These are phyloP conservation scores for Anguilla japonica DNA, from an alignment of 2,113 vertebrate species.

Conservation along the genomic window DNA sequence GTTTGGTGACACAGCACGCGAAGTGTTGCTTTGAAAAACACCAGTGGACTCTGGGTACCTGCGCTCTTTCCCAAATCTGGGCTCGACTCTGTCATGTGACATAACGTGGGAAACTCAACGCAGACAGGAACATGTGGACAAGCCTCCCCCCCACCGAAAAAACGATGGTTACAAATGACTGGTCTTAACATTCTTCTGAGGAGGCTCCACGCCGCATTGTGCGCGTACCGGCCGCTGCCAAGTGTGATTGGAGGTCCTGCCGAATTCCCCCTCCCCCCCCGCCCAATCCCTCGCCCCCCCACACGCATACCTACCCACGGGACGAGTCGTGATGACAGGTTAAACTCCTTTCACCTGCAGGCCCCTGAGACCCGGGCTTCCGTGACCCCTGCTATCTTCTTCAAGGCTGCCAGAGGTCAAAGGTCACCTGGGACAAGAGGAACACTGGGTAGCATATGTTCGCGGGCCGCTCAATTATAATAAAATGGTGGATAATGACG, in stretches of 20 bases:
- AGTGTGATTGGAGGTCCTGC: background rate
- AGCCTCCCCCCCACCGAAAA: background rate
- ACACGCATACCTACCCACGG: background rate
- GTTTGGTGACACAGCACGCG: background rate
- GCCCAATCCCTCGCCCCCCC: no score
- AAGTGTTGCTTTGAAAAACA: background rate
- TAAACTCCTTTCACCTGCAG: constrained; percentile 40
- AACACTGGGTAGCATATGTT: constrained; percentile 38
- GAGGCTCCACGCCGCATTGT: constrained; percentile 4
- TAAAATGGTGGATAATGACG: constrained; percentile 24
- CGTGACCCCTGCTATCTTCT: constrained; percentile 38
- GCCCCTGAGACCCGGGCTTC: constrained; percentile 19
- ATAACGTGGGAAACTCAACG: constrained; percentile 22
- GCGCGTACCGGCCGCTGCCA: background rate
- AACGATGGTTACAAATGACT: constrained; percentile 1
- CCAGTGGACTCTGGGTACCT: background rate
- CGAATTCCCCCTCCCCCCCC: no score
- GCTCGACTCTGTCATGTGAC: background rate
- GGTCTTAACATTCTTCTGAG: constrained; percentile 26
- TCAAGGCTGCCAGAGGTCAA: constrained; percentile 31
- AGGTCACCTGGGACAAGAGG: constrained; percentile 25
- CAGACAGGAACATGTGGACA: background rate
- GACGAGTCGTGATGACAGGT: constrained; percentile 31
- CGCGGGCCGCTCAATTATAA: constrained; percentile 7
- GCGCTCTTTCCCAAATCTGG: background rate